These are phyloP conservation scores for Odontomyia ornata DNA, from an alignment of 2,888 invertebrate genomes.

Conservation along the genomic window DNA sequence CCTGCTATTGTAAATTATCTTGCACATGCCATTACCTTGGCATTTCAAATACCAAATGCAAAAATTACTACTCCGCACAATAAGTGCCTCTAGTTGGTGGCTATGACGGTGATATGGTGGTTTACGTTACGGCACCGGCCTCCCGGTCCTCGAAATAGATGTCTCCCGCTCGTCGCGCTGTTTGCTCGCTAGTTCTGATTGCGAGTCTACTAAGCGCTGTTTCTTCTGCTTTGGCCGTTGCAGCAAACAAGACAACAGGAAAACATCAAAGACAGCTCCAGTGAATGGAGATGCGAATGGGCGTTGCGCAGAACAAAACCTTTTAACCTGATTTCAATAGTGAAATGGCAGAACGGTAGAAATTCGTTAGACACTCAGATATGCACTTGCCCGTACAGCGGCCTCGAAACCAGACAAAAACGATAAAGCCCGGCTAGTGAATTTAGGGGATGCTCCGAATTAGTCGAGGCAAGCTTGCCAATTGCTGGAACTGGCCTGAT, in stretches of 20 bases:
- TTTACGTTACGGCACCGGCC: slow-evolving; percentile 35
- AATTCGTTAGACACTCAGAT: neutral
- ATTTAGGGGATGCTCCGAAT: neutral
- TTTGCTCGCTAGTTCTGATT: neutral
- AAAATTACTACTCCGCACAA: slow-evolving; percentile 17
- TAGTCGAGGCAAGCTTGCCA: no score
- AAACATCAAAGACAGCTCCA: slow-evolving; percentile 26
- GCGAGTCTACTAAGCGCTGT: no score
- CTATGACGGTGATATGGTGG: slow-evolving; percentile 34
- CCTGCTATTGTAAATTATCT: slow-evolving; percentile 26
- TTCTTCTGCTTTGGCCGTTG: neutral
- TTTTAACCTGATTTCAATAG: slow-evolving; percentile 34
- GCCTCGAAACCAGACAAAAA: neutral
- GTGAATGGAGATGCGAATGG: slow-evolving; percentile 34
- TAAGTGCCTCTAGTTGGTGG: slow-evolving; percentile 15
- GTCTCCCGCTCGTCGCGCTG: slow-evolving; percentile 13
- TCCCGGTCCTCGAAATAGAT: slow-evolving; percentile 10
- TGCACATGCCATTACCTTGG: slow-evolving; percentile 30
- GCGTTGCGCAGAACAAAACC: slow-evolving; percentile 42
- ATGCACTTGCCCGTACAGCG: neutral
- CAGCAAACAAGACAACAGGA: slow-evolving; percentile 32
- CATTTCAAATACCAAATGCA: slow-evolving; percentile 13
- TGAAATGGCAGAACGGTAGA: slow-evolving; percentile 15
- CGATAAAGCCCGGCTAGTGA: neutral
- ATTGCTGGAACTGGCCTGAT: neutral